Base-by-base conservation (phyloP, 2,888 invertebrate species). In the Machimus atricapillus region DNA sequence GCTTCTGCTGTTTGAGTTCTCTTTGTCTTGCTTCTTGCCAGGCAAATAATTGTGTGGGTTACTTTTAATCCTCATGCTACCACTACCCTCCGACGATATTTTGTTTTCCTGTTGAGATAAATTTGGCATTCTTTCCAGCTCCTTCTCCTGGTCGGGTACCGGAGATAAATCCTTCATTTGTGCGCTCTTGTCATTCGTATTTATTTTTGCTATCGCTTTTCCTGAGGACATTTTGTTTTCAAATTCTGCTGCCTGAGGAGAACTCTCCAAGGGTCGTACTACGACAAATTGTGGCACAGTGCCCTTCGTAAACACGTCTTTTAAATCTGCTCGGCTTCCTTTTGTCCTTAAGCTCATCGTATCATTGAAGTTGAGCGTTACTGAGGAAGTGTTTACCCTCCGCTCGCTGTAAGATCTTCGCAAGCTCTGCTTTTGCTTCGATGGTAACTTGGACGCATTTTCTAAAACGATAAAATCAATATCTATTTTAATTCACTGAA, bases 341-440 rank as follows among this genome's bases (percentile, higher is more conserved):
- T 94, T 95, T 86, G 95, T 94, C 89, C 97, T 94, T 90, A 97
- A 93, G 34, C 97, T 96, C 96, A 97, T 97, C 37, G 97, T 97
- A 91, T 97, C 97, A 91, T 96, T 93, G 92, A 93, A 90, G 90
- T 91, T 91, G 89, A 92, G 90, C 90, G 90, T 85, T 92, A 94
- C 56, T 93, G 93, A 90, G 93, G 87, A 82, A 74, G 85, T 88
- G 56, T 87, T 88, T 93, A 89, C 90, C 19, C 91, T 90, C 14
- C 93, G 91, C 86, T 93, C 93, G 90, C 93, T 93, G 73, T 92
- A 90, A 87, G 92, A 93, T 85, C 93, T 90, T 19, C 92, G 90
- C 27, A 93, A 89, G 88, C 73, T n/a, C 16, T 40, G 27, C n/a
- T 16, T 82, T 58, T 82, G 76, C 27, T 82, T 86, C 14, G 58